Evolutionary conservation across 1,140 invertebrate species (phyloP), one percentile per base, ranked within the genome.

Genomic region (Anoplophora glabripennis): DNA sequence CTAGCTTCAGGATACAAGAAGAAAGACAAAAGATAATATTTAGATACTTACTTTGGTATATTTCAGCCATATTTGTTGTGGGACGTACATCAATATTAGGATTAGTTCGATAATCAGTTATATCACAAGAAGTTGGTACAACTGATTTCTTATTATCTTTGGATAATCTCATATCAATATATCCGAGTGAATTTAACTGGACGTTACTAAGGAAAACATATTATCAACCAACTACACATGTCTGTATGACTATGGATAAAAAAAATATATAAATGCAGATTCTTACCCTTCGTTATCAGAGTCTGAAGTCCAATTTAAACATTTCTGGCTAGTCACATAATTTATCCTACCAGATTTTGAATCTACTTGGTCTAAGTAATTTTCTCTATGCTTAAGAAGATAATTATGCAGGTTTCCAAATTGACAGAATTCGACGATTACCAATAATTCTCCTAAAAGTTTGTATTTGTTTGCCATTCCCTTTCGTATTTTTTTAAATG

Each of bases 341-440:
- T 90, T 87, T 48, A 89, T 82, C 64, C 81, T 80, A 44, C 84
- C 86, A 7, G 82, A 88, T 0, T 68, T 66, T 5, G 79, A 77
- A 72, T 88, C 83, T 8, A 94, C 82, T 78, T 94, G 90, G 76
- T 94, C 86, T 4, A 93, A 84, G 63, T 92, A 95, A 52, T 83
- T 80, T 17, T 84, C 80, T 33, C 92, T 79, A 71, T 94, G 88
- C 21, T 84, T 80, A 28, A 89, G 77, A 45, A 98, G 77, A 73
- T 91, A 96, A 72, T 92, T 89, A 56, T 94, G 87, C 3, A 98
- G 79, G 78, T 95, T 96, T 10, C 94, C 94, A 72, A 86, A 92
- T 38, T 86, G 84, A 71, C 94, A 97, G 74, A 89, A 96, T 71
- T 98, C 94, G n/a, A 97, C 92, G 61, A 97, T 90, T 0, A 96